A percentile compares a stretch with the other conserved stretches of the same genome.
phyloP scores from a whole-genome alignment of 2,113 vertebrate species.

The Salvelinus alpinus region DNA sequence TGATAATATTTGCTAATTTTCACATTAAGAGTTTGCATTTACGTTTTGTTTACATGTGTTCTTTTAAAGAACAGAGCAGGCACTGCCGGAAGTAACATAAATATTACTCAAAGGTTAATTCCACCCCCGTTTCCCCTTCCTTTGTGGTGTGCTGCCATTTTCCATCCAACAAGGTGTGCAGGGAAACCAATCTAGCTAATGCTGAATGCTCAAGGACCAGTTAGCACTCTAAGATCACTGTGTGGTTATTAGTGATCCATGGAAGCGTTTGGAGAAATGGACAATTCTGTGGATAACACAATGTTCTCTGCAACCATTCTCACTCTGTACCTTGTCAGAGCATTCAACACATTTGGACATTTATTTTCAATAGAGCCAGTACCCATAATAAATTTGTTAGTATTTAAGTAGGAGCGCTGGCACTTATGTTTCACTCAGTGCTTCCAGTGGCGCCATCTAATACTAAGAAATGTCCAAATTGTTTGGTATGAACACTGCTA shows the following conservation, averaged over 20 bases:
- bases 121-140: conserved; percentile 15
- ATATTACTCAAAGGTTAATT: conserved; percentile 58
- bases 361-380: conserved; percentile 9
- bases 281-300: conserved; percentile 6
- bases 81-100: neutral
- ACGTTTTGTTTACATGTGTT: neutral
- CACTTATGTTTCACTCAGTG: conserved; percentile 1
- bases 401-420: neutral
- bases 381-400: neutral
- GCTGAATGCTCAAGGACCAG: conserved; percentile 62
- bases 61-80: neutral
- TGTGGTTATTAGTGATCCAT: conserved; percentile 27
- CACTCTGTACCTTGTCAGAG: neutral
- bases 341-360: conserved; percentile 1
- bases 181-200: conserved; percentile 60
- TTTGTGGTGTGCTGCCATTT: conserved; percentile 28
- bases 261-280: neutral
- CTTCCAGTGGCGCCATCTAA: conserved; percentile 5
- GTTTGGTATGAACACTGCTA: neutral
- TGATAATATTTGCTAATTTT: neutral
- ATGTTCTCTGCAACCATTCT: conserved; percentile 22
- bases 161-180: conserved; percentile 49
- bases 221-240: conserved; percentile 43
- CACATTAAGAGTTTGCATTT: conserved; percentile 4
- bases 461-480: conserved; percentile 17